Evolutionary conservation across 2,888 invertebrate genomes (phyloP), one percentile per base, ranked within the genome.

Genomic region (Archips xylosteana): DNA sequence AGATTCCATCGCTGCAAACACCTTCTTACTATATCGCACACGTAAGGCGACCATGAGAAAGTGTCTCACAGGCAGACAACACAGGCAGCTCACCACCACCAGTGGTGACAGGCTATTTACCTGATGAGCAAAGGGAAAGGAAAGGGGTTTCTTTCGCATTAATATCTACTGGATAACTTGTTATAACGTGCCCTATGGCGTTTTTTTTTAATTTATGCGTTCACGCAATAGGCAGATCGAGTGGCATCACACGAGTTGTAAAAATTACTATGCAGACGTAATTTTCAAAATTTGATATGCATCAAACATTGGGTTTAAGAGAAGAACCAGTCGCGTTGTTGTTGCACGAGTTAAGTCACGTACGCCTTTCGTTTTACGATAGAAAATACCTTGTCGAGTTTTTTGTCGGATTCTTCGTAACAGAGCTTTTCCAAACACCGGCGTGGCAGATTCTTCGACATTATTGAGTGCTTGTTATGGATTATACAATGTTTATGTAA

Each of bases 311-410:
- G 2, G 32, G 45, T 39, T 2, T 15, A 63, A 45, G 8, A 9
- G 0, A 57, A 32, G 12, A 3, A 49, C 49, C 49, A 4, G n/a
- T n/a, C 4, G 8, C 49, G 32, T 57, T 57, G 42, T 66, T 10
- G 42, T 66, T 13, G 57, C 42, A 39, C 42, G 42, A 42, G 23
- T 39, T 23, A 6, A 23, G 12, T 66, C 66, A 57, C 57, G 23
- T 66, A 42, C 23, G 23, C 66, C 15, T 39, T 54, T 34, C 10
- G 13, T 57, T 54, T 66, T 66, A 57, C 42, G 54, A 42, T 9
- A 42, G 57, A 66, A 42, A 23, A 23, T 23, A 23, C 23, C 23
- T 23, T 23, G 23, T 23, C 23, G 23, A 23, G 23, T 23, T 23
- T 23, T 23, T 23, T 23, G 23, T 23, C 23, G 23, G 23, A 23